Percentiles rank a stretch among this genome's conserved stretches.
phyloP scores from a whole-genome alignment of 2,888 invertebrate species.

The Oscheius sp. region DNA sequence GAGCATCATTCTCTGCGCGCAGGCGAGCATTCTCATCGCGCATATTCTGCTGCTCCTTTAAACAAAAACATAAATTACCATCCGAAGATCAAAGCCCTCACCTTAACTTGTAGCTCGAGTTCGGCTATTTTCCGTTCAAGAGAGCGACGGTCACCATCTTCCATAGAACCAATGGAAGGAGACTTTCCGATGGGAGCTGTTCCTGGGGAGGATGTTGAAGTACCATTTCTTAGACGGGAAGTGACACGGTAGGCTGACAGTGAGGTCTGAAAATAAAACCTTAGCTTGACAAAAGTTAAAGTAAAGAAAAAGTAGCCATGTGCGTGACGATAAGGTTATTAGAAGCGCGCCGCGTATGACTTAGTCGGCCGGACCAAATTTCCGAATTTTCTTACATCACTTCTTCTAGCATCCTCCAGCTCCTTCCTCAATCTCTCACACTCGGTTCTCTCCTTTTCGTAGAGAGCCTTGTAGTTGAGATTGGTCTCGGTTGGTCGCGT shows the following conservation, averaged over 20 bases:
- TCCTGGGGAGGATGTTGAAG: slow-evolving; percentile 41
- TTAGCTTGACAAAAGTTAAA: background rate
- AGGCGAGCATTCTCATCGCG: slow-evolving; percentile 41
- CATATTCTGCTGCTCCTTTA: slow-evolving; percentile 37
- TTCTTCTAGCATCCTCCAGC: slow-evolving; percentile 55
- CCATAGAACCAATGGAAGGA: slow-evolving; percentile 55
- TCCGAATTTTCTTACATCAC: slow-evolving; percentile 40
- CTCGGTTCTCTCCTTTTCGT: slow-evolving; percentile 66
- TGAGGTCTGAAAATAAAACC: slow-evolving; percentile 12
- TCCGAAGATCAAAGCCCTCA: background rate
- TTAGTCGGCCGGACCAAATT: too few species aligned
- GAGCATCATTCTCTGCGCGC: slow-evolving; percentile 48
- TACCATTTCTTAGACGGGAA: slow-evolving; percentile 46
- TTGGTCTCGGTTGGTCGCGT: slow-evolving; percentile 51
- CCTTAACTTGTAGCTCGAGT: slow-evolving; percentile 49
- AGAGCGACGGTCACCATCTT: slow-evolving; percentile 63
- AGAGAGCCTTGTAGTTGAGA: slow-evolving; percentile 64
- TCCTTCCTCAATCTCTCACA: slow-evolving; percentile 65
- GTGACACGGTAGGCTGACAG: slow-evolving; percentile 34
- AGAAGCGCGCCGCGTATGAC: too few species aligned
- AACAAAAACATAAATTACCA: background rate
- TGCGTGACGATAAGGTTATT: too few species aligned
- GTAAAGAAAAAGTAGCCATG: too few species aligned
- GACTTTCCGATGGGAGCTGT: slow-evolving; percentile 53
- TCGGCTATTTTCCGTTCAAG: slow-evolving; percentile 67